Evolutionary conservation across 1,140 invertebrate genomes (phyloP).

Genomic region (Pantala flavescens): DNA sequence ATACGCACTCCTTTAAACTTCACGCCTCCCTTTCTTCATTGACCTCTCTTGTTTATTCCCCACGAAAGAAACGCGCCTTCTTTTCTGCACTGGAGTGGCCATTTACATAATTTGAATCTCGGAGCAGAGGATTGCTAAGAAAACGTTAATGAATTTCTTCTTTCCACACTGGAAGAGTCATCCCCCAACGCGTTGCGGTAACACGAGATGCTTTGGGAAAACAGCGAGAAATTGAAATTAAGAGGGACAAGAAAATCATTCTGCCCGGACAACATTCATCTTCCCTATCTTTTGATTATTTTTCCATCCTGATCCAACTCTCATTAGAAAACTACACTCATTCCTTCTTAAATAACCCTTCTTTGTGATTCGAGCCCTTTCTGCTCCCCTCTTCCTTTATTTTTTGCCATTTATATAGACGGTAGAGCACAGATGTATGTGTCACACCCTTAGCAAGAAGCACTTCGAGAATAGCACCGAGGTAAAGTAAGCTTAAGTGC

Average conservation of each 20-base stretch:
- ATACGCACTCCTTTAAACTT: neutral
- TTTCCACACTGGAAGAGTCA: neutral
- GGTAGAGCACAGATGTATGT: too few species aligned
- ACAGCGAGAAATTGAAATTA: too few species aligned
- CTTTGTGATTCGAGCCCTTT: neutral
- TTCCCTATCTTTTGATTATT: neutral
- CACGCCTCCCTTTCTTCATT: neutral
- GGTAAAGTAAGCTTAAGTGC: too few species aligned
- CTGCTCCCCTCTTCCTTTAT: neutral
- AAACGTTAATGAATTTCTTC: slow-evolving; percentile 1
- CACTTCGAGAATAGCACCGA: too few species aligned
- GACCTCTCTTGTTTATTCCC: neutral
- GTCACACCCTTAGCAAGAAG: too few species aligned
- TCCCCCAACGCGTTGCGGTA: neutral
- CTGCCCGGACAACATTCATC: neutral
- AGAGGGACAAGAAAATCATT: neutral
- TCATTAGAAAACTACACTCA: neutral
- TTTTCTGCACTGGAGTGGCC: neutral
- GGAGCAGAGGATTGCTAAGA: neutral
- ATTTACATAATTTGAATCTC: neutral
- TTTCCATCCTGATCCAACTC: neutral
- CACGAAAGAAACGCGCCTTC: too few species aligned
- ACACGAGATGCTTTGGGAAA: neutral
- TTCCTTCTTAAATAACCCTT: neutral
- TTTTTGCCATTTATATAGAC: neutral